Evolutionary conservation across 2,113 vertebrate genomes (phyloP).

Genomic region (Orycteropus afer): DNA sequence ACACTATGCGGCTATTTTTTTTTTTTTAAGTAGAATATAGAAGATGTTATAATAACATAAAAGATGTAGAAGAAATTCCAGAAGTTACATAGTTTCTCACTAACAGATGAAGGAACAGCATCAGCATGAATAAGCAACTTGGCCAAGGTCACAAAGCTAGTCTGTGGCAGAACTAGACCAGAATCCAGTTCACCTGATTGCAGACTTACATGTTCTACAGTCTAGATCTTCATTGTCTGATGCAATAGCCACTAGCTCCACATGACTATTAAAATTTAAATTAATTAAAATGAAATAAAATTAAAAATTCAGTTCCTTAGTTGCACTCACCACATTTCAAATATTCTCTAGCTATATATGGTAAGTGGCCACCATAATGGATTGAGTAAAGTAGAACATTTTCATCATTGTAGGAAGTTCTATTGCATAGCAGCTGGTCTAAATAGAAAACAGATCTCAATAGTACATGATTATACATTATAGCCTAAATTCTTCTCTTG

Average conservation of each 20-base stretch:
- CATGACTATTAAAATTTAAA: background rate
- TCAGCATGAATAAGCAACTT: background rate
- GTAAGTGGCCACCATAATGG: background rate
- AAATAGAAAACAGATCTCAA: slow-evolving; percentile 49
- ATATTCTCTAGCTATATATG: background rate
- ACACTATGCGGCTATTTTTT: background rate
- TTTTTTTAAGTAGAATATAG: background rate
- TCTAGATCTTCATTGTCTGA: background rate
- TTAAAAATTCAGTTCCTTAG: background rate
- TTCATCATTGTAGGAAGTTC: background rate
- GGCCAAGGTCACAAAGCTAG: background rate
- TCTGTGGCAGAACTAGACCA: background rate
- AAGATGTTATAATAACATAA: too few species aligned
- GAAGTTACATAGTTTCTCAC: background rate
- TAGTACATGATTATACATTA: background rate
- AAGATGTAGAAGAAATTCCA: background rate
- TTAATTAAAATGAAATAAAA: background rate
- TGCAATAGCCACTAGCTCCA: background rate
- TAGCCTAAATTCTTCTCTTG: slow-evolving; percentile 27
- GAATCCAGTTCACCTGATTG: background rate
- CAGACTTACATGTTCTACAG: background rate
- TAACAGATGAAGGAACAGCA: background rate
- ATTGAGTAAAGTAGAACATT: background rate
- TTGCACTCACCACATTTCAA: background rate
- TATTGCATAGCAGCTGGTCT: background rate